Percentiles rank a stretch among this genome's conserved stretches.
These are phyloP conservation scores for Dicaeum eximium DNA, from an alignment of 2,113 vertebrate genomes.

Conservation along the genomic window DNA sequence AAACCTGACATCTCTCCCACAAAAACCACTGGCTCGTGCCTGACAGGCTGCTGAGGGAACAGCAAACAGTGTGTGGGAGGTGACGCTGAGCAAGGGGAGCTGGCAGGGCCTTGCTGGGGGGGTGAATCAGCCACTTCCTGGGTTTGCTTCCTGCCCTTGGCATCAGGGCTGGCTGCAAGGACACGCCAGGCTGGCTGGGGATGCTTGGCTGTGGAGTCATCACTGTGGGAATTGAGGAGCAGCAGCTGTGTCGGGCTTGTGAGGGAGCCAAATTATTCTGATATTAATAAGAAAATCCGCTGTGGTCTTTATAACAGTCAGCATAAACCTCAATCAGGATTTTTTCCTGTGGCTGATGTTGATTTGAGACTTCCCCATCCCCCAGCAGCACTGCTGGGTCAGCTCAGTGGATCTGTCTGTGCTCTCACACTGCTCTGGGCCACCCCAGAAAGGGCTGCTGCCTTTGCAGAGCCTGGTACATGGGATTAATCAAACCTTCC, in stretches of 20 bases:
- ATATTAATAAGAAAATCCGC: background rate
- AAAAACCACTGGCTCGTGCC: slow-evolving; percentile 24
- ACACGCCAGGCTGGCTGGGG: background rate
- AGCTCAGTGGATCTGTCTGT: background rate
- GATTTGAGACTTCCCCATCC: background rate
- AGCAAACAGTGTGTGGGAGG: slow-evolving; percentile 23
- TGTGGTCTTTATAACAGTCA: background rate
- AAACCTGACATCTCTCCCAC: background rate
- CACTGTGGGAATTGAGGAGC: background rate
- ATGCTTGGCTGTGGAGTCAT: background rate
- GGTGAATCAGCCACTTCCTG: background rate
- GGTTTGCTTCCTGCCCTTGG: background rate
- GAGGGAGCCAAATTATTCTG: background rate
- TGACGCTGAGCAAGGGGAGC: background rate
- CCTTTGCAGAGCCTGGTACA: background rate
- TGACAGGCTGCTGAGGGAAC: background rate
- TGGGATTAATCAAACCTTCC: background rate
- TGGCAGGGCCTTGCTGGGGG: background rate
- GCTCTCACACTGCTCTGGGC: background rate
- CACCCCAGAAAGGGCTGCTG: background rate
- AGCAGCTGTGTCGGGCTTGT: background rate
- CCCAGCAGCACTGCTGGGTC: background rate
- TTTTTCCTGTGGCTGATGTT: background rate
- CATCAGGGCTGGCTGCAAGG: background rate
- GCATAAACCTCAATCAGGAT: background rate